phyloP scores from a whole-genome alignment of 2,113 vertebrate genomes.

The Spheniscus mendiculus region DNA sequence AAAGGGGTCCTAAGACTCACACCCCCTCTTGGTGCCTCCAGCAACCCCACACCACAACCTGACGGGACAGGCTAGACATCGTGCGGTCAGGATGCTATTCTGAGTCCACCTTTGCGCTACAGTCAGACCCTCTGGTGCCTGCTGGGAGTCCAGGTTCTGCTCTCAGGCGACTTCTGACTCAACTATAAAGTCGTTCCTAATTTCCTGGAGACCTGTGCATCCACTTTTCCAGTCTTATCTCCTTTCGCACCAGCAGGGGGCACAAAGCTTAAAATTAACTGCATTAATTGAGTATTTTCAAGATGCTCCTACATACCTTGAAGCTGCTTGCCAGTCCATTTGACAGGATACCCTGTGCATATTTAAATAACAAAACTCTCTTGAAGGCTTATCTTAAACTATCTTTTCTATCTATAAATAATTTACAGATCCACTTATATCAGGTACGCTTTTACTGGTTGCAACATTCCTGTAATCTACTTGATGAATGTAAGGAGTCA shows the following conservation, averaged over 20 bases:
- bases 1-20: not conserved
- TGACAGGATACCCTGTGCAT: not conserved
- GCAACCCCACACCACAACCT: not conserved
- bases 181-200: not conserved
- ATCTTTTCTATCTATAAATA: not conserved
- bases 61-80: not conserved
- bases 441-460: not conserved
- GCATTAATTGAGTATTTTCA: not conserved
- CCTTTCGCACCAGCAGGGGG: not conserved
- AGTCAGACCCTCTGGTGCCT: fast-evolving
- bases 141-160: fast-evolving
- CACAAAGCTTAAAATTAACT: not conserved
- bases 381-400: not conserved
- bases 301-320: not conserved
- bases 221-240: not conserved
- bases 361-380: not conserved
- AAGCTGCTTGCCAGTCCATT: not conserved
- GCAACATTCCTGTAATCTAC: not conserved
- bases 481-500: not conserved
- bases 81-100: fast-evolving
- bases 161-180: not conserved
- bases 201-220: not conserved
- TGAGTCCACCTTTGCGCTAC: not conserved
- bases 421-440: not conserved
- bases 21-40: not conserved